Conservation (phyloP, 2,797 vertebrate species). For the Triplophysa bombifrons region DNA sequence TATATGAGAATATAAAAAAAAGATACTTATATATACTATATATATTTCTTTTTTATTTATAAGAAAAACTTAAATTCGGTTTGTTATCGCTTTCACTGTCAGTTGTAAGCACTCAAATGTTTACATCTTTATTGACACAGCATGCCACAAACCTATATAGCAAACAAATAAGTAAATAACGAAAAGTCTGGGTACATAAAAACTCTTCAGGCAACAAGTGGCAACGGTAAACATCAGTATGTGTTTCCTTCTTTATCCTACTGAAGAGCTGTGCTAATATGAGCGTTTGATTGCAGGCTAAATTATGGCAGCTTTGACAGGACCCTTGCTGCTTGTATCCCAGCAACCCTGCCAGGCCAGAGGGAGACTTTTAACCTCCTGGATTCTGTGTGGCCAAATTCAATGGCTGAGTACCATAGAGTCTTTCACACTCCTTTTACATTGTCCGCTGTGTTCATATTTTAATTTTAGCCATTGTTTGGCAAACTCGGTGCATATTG, state of each 20-base stretch:
- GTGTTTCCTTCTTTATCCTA: conserved; percentile 33
- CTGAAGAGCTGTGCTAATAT: conserved; percentile 51
- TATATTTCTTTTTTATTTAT: too few species aligned
- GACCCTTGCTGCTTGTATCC: conserved; percentile 57
- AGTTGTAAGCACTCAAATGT: background rate
- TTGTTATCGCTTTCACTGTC: background rate
- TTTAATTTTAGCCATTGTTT: conserved; percentile 59
- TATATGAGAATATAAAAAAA: too few species aligned
- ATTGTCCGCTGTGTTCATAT: conserved; percentile 50
- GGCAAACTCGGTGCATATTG: conserved; percentile 43
- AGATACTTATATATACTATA: too few species aligned
- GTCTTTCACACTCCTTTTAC: conserved; percentile 53
- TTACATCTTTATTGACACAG: background rate
- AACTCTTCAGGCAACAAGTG: conserved; percentile 15
- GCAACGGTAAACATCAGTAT: conserved; percentile 27
- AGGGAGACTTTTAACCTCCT: conserved; percentile 60
- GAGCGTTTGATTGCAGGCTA: conserved; percentile 58
- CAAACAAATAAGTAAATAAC: background rate
- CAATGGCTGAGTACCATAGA: conserved; percentile 54
- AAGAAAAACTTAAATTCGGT: too few species aligned
- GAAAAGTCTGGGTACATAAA: background rate
- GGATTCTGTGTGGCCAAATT: conserved; percentile 58
- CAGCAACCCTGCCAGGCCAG: conserved; percentile 59
- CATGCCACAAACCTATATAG: background rate
- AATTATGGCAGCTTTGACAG: conserved; percentile 54